phyloP scores from a whole-genome alignment of 2,113 vertebrate genomes.

The Hippocampus zosterae region DNA sequence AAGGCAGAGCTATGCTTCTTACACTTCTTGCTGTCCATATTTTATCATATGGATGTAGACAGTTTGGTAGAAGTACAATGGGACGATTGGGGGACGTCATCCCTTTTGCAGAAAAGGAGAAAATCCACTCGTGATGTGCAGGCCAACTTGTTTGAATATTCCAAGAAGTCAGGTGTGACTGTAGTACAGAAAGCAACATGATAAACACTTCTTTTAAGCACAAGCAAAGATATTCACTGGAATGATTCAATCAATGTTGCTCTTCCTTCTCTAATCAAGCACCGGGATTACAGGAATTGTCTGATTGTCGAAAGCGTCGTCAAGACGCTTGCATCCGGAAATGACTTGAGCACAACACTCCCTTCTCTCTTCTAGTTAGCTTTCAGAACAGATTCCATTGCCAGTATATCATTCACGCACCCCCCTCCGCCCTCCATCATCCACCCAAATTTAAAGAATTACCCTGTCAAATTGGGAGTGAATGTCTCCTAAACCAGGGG shows the following conservation, averaged over 20 bases:
- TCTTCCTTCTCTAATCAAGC: slow-evolving; percentile 18
- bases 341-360: slow-evolving; percentile 37
- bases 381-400: slow-evolving; percentile 18
- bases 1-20: slow-evolving; percentile 22
- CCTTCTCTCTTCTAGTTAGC: slow-evolving; percentile 18
- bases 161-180: slow-evolving; percentile 16
- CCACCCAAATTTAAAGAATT: background rate
- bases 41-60: background rate
- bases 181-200: slow-evolving; percentile 24
- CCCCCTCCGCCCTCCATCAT: no score
- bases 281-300: slow-evolving; percentile 19
- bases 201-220: slow-evolving; percentile 44
- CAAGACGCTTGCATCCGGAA: slow-evolving; percentile 34
- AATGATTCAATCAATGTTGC: slow-evolving; percentile 42
- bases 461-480: background rate
- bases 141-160: slow-evolving; percentile 15
- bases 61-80: background rate
- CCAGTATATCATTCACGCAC: no score
- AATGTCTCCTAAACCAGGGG: background rate
- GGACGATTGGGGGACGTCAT: background rate
- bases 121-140: slow-evolving; percentile 3
- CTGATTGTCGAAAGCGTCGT: slow-evolving; percentile 70
- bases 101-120: background rate
- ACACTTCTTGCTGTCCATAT: slow-evolving; percentile 15
- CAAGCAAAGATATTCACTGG: slow-evolving; percentile 31